These are phyloP conservation scores for Drosophila mojavensis DNA, from an alignment of 1,140 invertebrate genomes.

Conservation along the genomic window DNA sequence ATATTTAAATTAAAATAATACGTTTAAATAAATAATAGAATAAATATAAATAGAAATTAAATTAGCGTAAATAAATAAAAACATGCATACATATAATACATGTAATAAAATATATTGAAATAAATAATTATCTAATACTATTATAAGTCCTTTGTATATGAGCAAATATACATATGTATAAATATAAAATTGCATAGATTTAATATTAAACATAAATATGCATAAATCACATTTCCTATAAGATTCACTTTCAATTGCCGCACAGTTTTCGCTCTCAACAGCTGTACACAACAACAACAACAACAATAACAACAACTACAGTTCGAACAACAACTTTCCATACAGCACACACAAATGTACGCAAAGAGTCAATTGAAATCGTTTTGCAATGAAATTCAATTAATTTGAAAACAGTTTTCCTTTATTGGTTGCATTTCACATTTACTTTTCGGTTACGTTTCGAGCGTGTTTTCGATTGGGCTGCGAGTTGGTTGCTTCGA, in stretches of 20 bases:
- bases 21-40: too few species aligned
- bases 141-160: too few species aligned
- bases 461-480: constrained; percentile 22
- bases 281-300: constrained; percentile 10
- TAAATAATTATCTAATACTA: too few species aligned
- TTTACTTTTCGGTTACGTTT: constrained; percentile 27
- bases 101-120: too few species aligned
- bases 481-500: constrained; percentile 69
- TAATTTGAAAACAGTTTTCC: constrained; percentile 6
- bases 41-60: too few species aligned
- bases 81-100: neutral
- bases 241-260: constrained; percentile 21
- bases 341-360: constrained; percentile 3
- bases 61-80: neutral
- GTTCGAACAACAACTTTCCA: neutral
- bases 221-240: neutral
- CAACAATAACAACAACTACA: neutral
- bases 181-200: neutral
- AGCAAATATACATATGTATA: too few species aligned
- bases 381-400: constrained; percentile 3
- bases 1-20: too few species aligned
- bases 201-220: neutral
- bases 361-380: constrained; percentile 2
- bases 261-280: constrained; percentile 14
- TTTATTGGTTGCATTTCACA: constrained; percentile 31